Evolutionary conservation across 1,140 invertebrate genomes (phyloP).

Genomic region (Nasonia longicornis): DNA sequence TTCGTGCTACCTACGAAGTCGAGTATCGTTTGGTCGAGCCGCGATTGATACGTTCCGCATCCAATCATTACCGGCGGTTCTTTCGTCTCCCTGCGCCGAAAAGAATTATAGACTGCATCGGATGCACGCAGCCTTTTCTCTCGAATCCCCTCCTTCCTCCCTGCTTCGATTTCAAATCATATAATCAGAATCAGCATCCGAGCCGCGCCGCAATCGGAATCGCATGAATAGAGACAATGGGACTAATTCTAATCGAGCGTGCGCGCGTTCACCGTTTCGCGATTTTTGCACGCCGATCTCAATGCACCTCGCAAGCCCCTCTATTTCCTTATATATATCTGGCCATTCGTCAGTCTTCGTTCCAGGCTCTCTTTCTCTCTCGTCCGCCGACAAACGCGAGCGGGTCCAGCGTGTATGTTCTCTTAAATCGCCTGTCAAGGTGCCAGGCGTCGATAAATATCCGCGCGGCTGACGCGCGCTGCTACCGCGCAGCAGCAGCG

Average conservation of each 20-base stretch:
- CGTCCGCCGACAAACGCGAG: slow-evolving; percentile 39
- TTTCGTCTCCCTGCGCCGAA: too few species aligned
- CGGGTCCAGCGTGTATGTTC: slow-evolving; percentile 35
- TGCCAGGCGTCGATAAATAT: slow-evolving; percentile 59
- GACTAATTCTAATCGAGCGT: slow-evolving; percentile 42
- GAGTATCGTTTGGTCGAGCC: too few species aligned
- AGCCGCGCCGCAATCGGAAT: neutral
- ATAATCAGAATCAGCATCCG: slow-evolving; percentile 16
- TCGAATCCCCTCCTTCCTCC: neutral
- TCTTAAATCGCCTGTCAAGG: slow-evolving; percentile 56
- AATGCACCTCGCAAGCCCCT: neutral
- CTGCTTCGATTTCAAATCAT: slow-evolving; percentile 26
- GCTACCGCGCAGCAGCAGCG: slow-evolving; percentile 8
- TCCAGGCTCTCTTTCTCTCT: neutral
- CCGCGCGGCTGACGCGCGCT: slow-evolving; percentile 41
- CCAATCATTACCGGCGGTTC: neutral
- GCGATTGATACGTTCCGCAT: neutral
- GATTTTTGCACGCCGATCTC: neutral
- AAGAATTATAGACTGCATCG: too few species aligned
- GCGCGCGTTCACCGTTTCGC: slow-evolving; percentile 15
- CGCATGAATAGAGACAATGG: slow-evolving; percentile 42
- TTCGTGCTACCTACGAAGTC: neutral
- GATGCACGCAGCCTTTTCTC: neutral
- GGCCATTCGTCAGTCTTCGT: slow-evolving; percentile 38
- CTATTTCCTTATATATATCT: slow-evolving; percentile 35